A percentile compares a stretch with the other conserved stretches of the same genome.
Conservation (phyloP, 2,888 invertebrate species). For the Dolichopus griseipennis region DNA sequence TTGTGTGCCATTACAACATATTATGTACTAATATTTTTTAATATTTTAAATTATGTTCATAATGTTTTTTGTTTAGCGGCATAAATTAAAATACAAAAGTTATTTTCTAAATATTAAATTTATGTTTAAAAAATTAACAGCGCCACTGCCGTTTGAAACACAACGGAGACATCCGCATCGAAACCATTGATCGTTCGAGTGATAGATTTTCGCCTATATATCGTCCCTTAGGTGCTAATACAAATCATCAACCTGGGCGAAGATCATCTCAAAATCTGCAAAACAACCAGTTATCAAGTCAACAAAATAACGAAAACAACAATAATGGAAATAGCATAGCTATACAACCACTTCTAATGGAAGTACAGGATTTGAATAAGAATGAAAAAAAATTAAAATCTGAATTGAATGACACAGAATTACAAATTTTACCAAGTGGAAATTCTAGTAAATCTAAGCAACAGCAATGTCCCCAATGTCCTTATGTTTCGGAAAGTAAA, state of each 20-base stretch:
- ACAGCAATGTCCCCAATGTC: slow-evolving; percentile 71
- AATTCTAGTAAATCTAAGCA: slow-evolving; percentile 47
- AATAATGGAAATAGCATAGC: slow-evolving; percentile 15
- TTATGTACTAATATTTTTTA: too few relatives aligned
- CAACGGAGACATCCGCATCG: slow-evolving; percentile 64
- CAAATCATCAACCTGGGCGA: slow-evolving; percentile 24
- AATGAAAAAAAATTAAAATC: not conserved
- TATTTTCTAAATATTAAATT: too few relatives aligned
- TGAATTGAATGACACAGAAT: slow-evolving; percentile 11
- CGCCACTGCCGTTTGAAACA: slow-evolving; percentile 72
- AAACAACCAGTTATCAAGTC: slow-evolving; percentile 15
- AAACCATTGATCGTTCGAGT: slow-evolving; percentile 42
- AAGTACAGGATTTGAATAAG: slow-evolving; percentile 16
- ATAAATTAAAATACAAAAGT: too few relatives aligned
- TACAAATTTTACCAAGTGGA: not conserved
- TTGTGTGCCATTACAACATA: too few relatives aligned
- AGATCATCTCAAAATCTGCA: slow-evolving; percentile 17
- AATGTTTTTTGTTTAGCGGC: too few relatives aligned
- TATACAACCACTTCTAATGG: not conserved
- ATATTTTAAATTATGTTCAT: too few relatives aligned
- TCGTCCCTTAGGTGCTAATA: slow-evolving; percentile 34
- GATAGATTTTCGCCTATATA: slow-evolving; percentile 32
- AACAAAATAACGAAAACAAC: slow-evolving; percentile 17
- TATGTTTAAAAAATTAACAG: slow-evolving; percentile 39
- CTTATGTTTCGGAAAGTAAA: slow-evolving; percentile 77